Base-by-base conservation (phyloP, 2,113 vertebrate genomes). In the Trematocara zebra region DNA sequence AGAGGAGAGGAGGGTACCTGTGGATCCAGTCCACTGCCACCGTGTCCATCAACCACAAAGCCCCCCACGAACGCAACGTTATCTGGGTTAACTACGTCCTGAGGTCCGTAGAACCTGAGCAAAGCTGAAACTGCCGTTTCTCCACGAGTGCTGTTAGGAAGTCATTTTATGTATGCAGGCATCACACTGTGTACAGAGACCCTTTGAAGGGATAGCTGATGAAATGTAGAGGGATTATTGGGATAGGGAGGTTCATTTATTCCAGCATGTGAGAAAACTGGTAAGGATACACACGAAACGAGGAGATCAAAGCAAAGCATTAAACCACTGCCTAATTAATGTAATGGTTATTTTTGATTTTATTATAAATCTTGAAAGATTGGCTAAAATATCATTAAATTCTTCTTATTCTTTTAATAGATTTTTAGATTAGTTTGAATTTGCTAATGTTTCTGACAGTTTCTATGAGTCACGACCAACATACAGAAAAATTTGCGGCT, bases 81-180 rank as follows among this genome's bases (percentile, higher is more conserved):
- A 97, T 98, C 88, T 98, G 98, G 97, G 97, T 98, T 92, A 98
- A 98, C 95, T 97, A 97, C 11, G 95, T 98, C 90, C 95, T 98
- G 94, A 98, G 97, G 97, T 98, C 84, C 91, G 96, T 85, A 5
- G 49, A 52, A n/a, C 18, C 37, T 1, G 37, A 61, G 49, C 83
- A 14, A 33, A 72, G 44, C 40, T 18, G 23, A 80, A 20, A 26
- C 57, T 3, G 6, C 18, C 47, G 49, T 28, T 67, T 51, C 17
- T 33, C 20, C 81, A 31, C 14, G 31, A 76, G 23, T 42, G 80
- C 80, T 37, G 57, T 84, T 80, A 79, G 37, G 83, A 82, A 9
- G 11, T 11, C 2, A 56, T 35, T 82, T 86, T 59, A 87, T 80
- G 53, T 40, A 82, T 79, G 54, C 80, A 20, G 82, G 79, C 90